These are phyloP conservation scores for Cepaea nemoralis DNA, from an alignment of 1,140 invertebrate genomes.

Conservation along the genomic window DNA sequence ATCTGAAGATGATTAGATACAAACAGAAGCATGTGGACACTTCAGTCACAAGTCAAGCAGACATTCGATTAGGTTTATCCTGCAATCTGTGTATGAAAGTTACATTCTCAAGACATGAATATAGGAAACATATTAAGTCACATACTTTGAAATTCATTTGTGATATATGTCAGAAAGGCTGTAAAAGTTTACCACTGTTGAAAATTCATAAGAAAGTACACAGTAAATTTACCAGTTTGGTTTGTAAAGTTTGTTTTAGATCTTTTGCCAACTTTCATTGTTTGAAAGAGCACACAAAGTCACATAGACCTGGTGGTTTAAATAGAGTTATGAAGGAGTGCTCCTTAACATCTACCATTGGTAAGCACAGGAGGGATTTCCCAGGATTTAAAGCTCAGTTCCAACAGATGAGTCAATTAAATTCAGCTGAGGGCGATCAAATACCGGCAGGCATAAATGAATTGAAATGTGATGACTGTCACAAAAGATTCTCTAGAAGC, in stretches of 20 bases:
- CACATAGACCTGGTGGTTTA: not conserved
- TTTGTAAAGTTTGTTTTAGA: constrained; percentile 32
- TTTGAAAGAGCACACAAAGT: constrained; percentile 17
- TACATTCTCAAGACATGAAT: constrained; percentile 7
- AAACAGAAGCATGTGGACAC: not conserved
- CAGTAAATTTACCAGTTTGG: not conserved
- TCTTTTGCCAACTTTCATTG: constrained; percentile 15
- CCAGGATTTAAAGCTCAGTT: not conserved
- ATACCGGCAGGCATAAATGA: not conserved
- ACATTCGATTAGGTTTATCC: constrained; percentile 7
- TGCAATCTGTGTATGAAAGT: constrained; percentile 21
- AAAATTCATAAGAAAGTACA: constrained; percentile 31
- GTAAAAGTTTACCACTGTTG: constrained; percentile 7
- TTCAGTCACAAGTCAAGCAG: not conserved
- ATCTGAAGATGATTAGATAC: not conserved
- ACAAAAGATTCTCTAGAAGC: not conserved
- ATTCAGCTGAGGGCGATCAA: not conserved
- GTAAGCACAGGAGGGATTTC: not conserved
- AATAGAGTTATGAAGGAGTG: not conserved
- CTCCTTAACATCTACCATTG: not conserved
- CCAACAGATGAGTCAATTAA: too few relatives aligned
- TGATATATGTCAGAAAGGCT: constrained; percentile 27
- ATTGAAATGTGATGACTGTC: not conserved
- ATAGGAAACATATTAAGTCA: constrained; percentile 22
- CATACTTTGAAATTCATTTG: constrained; percentile 10